Percentiles rank a stretch among this genome's conserved stretches.
phyloP scores from a whole-genome alignment of 2,113 vertebrate species.

The Phainopepla nitens region DNA sequence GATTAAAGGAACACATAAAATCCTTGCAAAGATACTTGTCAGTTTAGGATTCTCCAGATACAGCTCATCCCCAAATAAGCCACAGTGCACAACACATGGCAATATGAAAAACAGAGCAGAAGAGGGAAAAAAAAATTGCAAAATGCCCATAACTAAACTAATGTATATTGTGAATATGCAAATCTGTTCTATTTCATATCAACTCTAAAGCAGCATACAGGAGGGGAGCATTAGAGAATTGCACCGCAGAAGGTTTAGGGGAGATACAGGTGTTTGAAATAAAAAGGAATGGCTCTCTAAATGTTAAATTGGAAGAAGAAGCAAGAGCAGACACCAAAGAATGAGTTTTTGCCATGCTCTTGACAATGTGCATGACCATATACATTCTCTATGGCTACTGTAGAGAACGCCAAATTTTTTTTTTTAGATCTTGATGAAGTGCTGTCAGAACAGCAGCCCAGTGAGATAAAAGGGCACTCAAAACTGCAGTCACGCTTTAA shows the following conservation, averaged over 20 bases:
- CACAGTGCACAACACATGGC: not conserved
- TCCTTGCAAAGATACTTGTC: not conserved
- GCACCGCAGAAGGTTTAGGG: not conserved
- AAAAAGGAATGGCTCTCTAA: not conserved
- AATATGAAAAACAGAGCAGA: not conserved
- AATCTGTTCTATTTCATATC: not conserved
- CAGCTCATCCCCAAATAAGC: not conserved
- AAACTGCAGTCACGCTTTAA: not conserved
- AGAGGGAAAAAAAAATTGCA: not conserved
- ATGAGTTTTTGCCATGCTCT: not conserved
- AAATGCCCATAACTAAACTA: not conserved
- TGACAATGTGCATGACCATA: rapidly evolving
- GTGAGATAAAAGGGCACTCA: not conserved
- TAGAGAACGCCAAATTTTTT: not conserved
- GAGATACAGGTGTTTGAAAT: slow-evolving; percentile 25
- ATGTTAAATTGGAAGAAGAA: not conserved
- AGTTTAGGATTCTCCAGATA: not conserved
- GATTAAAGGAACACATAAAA: slow-evolving; percentile 25
- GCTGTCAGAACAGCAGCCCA: not conserved
- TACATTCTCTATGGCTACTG: not conserved
- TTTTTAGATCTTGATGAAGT: not conserved
- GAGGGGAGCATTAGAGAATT: not conserved
- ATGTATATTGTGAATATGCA: not conserved
- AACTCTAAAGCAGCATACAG: not conserved
- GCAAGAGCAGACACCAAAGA: not conserved